phyloP scores from a whole-genome alignment of 2,113 vertebrate species.

The Siniperca chuatsi region DNA sequence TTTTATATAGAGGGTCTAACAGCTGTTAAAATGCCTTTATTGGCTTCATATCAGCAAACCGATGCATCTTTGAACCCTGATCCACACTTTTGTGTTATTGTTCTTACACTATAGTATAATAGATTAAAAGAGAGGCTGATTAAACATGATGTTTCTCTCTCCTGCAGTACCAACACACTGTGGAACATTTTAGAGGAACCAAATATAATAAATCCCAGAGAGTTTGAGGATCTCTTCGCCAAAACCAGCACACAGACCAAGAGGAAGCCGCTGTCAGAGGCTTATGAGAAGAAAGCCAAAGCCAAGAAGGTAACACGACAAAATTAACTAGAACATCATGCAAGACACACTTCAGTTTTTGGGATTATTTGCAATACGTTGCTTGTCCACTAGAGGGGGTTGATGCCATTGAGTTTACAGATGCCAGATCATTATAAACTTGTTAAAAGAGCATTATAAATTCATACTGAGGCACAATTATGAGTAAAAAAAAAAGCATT shows the following conservation, averaged over 20 bases:
- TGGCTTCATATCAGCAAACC: too few species aligned
- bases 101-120: not conserved
- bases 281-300: conserved; percentile 91
- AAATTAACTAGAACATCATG: not conserved
- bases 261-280: conserved; percentile 92
- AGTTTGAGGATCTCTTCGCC: conserved; percentile 96
- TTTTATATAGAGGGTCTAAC: too few species aligned
- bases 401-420: not conserved
- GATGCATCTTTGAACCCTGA: not conserved
- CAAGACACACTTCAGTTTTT: not conserved
- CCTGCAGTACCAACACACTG: conserved; percentile 81
- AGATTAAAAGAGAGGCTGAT: not conserved
- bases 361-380: not conserved
- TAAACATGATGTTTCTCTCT: not conserved
- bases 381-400: conserved; percentile 55
- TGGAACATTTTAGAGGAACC: conserved; percentile 94
- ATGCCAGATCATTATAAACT: not conserved
- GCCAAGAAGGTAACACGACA: conserved; percentile 87
- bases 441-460: not conserved
- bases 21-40: not conserved
- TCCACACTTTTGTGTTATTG: not conserved
- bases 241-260: conserved; percentile 91
- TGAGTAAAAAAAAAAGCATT: too few species aligned
- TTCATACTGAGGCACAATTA: not conserved
- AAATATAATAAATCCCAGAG: conserved; percentile 87